Evolutionary conservation across 2,113 vertebrate genomes (phyloP), one percentile per base, ranked within the genome.

Genomic region (Phylloscopus trochiloides): DNA sequence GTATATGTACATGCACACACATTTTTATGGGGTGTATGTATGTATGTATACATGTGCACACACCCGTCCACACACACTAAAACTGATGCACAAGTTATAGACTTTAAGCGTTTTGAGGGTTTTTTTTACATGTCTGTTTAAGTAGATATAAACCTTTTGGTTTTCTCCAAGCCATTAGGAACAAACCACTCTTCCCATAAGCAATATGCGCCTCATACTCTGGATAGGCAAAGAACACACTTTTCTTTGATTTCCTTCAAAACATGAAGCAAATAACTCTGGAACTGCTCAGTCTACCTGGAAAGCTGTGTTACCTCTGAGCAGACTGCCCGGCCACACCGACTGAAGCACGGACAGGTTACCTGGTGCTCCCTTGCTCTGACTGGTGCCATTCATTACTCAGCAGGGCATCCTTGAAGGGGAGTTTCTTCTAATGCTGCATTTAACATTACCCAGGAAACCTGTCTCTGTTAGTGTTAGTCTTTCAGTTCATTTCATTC

Each of bases 21-120:
- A 1, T 66, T 79, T 78, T 34, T n/a, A 3, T 45, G 57, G 48
- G 13, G 47, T 90, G 63, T 55, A 10, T 86, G 82, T 52, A 66
- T 22, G 65, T 85, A 72, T 14, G 58, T 86, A 59, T 93, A 97
- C 94, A 94, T 17, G 84, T 22, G 28, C 71, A 94, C 96, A 95
- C 83, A 78, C 81, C 65, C 50, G 92, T 81, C 92, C 89, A 98
- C 74, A 94, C 74, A 80, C 86, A 20, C 90, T 42, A 58, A 95
- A 93, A 86, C 54, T 52, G 82, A 97, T 97, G 97, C 97, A 98
- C 98, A 98, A 97, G 81, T 90, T 91, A 74, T 11, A 96, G 94
- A 91, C 90, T 95, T 96, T 87, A 94, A 95, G 90, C 75, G 71
- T 66, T 95, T 96, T 95, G 75, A n/a, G n/a, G 19, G 17, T 18